Percentiles rank a stretch among this genome's conserved stretches.
phyloP scores from a whole-genome alignment of 1,140 invertebrate genomes.

The Drosophila mojavensis region DNA sequence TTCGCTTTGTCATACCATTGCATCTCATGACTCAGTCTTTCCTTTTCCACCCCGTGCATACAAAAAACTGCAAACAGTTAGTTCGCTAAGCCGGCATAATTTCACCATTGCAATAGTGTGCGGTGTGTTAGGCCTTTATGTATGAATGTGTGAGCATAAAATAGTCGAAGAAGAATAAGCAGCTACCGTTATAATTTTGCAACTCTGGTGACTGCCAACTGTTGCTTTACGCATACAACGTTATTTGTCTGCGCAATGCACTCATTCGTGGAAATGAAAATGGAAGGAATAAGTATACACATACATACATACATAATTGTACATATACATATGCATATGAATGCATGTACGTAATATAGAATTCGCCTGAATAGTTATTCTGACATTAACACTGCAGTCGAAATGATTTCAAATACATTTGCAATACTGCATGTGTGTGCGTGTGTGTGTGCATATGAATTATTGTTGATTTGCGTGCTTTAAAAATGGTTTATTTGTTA shows the following conservation, averaged over 20 bases:
- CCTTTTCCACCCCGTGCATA: too few species aligned
- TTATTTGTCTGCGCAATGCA: not conserved
- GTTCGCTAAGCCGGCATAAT: too few species aligned
- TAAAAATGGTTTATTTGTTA: conserved; percentile 3
- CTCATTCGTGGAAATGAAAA: too few species aligned
- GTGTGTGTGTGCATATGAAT: not conserved
- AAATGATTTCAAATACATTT: not conserved
- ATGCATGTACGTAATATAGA: not conserved
- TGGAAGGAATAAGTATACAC: too few species aligned
- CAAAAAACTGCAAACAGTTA: too few species aligned
- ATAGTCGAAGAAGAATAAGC: not conserved
- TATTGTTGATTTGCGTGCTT: conserved; percentile 2
- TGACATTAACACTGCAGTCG: not conserved
- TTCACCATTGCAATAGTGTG: not conserved
- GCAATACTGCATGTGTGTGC: not conserved
- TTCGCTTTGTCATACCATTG: too few species aligned
- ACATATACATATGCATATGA: too few species aligned
- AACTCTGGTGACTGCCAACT: not conserved
- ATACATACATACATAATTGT: too few species aligned
- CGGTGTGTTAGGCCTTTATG: not conserved
- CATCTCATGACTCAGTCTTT: too few species aligned
- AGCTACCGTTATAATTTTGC: conserved; percentile 2
- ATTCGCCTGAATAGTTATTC: not conserved
- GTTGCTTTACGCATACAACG: not conserved
- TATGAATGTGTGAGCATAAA: not conserved